Base-by-base conservation (phyloP, 2,797 vertebrate genomes). In the Periparus ater region DNA sequence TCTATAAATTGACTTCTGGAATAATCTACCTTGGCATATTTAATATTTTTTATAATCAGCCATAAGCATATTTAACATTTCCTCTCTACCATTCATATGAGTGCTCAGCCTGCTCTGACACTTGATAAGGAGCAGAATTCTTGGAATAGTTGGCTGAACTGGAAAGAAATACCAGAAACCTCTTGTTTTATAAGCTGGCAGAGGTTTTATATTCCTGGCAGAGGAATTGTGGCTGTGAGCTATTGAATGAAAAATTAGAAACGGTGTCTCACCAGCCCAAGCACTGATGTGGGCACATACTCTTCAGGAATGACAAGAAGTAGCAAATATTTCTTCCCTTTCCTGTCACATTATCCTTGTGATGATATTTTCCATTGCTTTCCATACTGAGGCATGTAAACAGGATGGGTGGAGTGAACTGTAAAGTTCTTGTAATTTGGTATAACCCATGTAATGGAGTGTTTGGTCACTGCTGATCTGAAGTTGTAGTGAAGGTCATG, bases 331-430 rank as follows among this genome's bases (percentile, higher is more conserved):
- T 92, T 88, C 23, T 83, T 80, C 57, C 22, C 34, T 20, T 85
- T 89, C 44, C 30, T 42, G 17, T 70, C 12, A 21, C 11, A 7
- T 65, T 53, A 65, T 34, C 4, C 61, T 47, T 53, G 45, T 40
- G 23, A 44, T 3, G 14, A 17, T 54, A 65, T 72, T 84, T 89
- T 77, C 26, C 21, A 74, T 57, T 50, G 8, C 42, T 68, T 84
- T 86, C 61, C n/a, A n/a, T 26, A 47, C 13, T 15, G 36, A 77
- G 11, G 16, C 15, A 54, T 20, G 47, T 61, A 81, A 90, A 85
- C 42, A 84, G 83, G 62, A 95, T 65, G 58, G 61, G 83, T 81
- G 85, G 54, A 65, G 38, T 44, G 68, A 89, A 86, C 14, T 17
- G 19, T 63, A 47, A 91, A 90, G 7, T 10, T 61, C 53, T 38